Evolutionary conservation across 2,888 invertebrate species (phyloP), one percentile per base, ranked within the genome.

Genomic region (Xylota segnis): DNA sequence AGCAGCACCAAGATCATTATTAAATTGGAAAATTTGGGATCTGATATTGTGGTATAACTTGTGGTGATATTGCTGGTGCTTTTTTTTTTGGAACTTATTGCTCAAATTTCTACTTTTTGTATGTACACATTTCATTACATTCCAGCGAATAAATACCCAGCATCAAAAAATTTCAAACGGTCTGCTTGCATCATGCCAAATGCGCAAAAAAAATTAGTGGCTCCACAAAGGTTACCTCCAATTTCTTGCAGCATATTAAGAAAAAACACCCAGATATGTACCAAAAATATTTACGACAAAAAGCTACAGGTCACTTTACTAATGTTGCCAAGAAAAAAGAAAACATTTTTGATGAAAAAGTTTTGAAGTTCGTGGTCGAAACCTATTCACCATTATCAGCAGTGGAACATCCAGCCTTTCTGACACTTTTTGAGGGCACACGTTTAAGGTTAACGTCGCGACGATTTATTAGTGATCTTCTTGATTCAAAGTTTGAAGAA

Each of bases 141-240:
- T 40, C 5, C n/a, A 40, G 40, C 34, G 32, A 14, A 56, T 14
- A 14, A 32, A 2, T 14, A 56, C 56, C 0, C 1, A n/a, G 0
- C 32, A 56, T 9, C 56, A 56, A 14, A 12, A 32, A 12, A 14
- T 32, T 12, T 23, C 32, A 5, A 56, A 56, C 32, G 56, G 56
- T 32, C 32, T 56, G 27, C 29, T 32, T n/a, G 56, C 56, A 14
- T n/a, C 14, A 14, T 56, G 56, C n/a, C 32, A 32, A 12, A 4
- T 56, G n/a, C 32, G 56, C 56, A 14, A 29, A 32, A 32, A 29
- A 56, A 56, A 56, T 56, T 10, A 14, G 29, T 32, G 56, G 56
- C 12, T 56, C 32, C 32, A 32, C 14, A n/a, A 56, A 32, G 14
- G 56, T 56, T 12, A 56, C 56, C 29, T 56, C 56, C 0, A 56